Evolutionary conservation across 2,797 vertebrate genomes (phyloP), one percentile per base, ranked within the genome.

Genomic region (Microchirus variegatus): DNA sequence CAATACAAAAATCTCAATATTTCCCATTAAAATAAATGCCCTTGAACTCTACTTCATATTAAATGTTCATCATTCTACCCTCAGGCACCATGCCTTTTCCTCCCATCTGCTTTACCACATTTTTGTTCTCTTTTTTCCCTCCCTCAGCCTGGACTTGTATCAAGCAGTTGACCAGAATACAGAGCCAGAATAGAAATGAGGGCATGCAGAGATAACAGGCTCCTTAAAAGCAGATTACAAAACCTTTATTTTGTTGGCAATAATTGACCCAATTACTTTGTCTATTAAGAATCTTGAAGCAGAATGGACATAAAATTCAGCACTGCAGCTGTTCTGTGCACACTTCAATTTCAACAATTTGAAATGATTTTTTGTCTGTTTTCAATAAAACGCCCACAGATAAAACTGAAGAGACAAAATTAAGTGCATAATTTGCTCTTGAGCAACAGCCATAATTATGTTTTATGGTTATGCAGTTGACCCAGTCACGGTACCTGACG

Each of bases 141-240:
- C 48, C 48, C 65, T 56, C 37, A 53, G 45, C 50, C 49, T 22
- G 45, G 38, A 57, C 54, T 53, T 17, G 22, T 50, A 54, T 67
- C 10, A 10, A 78, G 72, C 64, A 73, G 54, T 59, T 80, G 67
- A 87, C 70, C 58, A 74, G 59, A 80, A 73, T 63, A 41, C 35
- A 53, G 50, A 63, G 70, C 74, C 52, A 68, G 60, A 74, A 75
- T 59, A 79, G 73, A 85, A 91, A 90, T 48, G 54, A 89, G 83
- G 84, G 78, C 84, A 81, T 52, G 68, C 77, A 72, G 40, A 72
- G 59, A 85, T 85, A 87, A 85, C 57, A 55, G 63, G 71, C 75
- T 87, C 63, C 72, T 48, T 88, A 71, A 78, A 79, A 89, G 62
- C 60, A 86, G 67, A 85, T 87, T 82, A 87, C 54, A 70, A 73